phyloP scores from a whole-genome alignment of 2,113 vertebrate species.

The Charina bottae region DNA sequence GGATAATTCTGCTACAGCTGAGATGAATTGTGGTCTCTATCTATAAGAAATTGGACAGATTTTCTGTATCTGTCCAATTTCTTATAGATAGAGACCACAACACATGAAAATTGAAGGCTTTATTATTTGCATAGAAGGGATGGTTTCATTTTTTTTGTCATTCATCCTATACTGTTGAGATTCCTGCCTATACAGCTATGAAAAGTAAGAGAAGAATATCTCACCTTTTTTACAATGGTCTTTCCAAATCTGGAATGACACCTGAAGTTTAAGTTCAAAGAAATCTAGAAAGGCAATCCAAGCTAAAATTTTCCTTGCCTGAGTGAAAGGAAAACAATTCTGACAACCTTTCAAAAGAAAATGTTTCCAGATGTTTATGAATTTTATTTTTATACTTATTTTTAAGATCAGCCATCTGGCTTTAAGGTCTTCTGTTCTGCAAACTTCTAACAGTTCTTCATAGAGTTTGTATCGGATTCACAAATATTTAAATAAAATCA shows the following conservation, averaged over 20 bases:
- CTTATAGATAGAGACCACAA: too few species aligned
- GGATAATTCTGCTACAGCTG: too few species aligned
- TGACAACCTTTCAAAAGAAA: not conserved
- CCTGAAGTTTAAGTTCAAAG: not conserved
- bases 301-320: not conserved
- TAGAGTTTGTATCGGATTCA: not conserved
- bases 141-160: too few species aligned
- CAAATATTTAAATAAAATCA: slow-evolving; percentile 19
- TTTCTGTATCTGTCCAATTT: too few species aligned
- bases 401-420: not conserved
- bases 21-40: too few species aligned
- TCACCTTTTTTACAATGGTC: not conserved
- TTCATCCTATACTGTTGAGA: too few species aligned
- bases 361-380: not conserved
- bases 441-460: not conserved
- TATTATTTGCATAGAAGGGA: not conserved
- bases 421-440: not conserved
- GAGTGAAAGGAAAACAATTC: not conserved
- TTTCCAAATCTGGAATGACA: not conserved
- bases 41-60: too few species aligned
- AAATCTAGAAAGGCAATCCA: not conserved
- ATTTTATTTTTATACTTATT: too few species aligned
- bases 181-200: too few species aligned
- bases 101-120: not conserved
- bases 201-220: too few species aligned